Percentiles rank a stretch among this genome's conserved stretches.
Evolutionary conservation across 2,888 invertebrate genomes (phyloP).

Genomic region (Iphiclides podalirius): DNA sequence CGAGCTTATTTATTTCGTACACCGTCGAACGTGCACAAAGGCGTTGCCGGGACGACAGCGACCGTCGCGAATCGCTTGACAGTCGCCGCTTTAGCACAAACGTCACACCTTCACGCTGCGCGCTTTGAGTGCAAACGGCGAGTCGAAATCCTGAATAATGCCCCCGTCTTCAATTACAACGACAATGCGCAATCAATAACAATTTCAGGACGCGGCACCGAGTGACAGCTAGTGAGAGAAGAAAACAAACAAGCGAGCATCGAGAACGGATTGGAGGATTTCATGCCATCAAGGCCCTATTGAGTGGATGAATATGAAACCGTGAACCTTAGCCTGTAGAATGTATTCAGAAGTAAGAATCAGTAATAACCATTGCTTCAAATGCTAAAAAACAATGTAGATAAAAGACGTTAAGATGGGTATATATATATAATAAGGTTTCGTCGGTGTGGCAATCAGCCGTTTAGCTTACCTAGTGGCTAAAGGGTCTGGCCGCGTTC

Average conservation of each 20-base stretch:
- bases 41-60: constrained; percentile 11
- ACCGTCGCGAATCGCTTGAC: constrained; percentile 16
- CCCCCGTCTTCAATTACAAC: constrained; percentile 29
- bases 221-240: not conserved
- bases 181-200: constrained; percentile 74
- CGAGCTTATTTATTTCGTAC: not conserved
- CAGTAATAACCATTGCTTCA: too few species aligned
- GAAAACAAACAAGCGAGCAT: not conserved
- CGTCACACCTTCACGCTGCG: constrained; percentile 43
- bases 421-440: too few species aligned
- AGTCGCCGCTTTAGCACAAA: constrained; percentile 29
- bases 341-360: too few species aligned
- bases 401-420: too few species aligned
- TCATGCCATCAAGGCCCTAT: too few species aligned
- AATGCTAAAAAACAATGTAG: too few species aligned
- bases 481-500: too few species aligned
- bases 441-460: too few species aligned
- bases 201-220: constrained; percentile 52
- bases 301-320: too few species aligned
- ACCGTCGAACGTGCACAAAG: constrained; percentile 19
- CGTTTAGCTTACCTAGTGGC: too few species aligned
- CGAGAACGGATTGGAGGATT: not conserved
- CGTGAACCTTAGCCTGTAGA: too few species aligned
- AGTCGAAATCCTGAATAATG: constrained; percentile 67
- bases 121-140: constrained; percentile 55